These are phyloP conservation scores for Halichoerus grypus DNA, from an alignment of 2,113 vertebrate species.

Conservation along the genomic window DNA sequence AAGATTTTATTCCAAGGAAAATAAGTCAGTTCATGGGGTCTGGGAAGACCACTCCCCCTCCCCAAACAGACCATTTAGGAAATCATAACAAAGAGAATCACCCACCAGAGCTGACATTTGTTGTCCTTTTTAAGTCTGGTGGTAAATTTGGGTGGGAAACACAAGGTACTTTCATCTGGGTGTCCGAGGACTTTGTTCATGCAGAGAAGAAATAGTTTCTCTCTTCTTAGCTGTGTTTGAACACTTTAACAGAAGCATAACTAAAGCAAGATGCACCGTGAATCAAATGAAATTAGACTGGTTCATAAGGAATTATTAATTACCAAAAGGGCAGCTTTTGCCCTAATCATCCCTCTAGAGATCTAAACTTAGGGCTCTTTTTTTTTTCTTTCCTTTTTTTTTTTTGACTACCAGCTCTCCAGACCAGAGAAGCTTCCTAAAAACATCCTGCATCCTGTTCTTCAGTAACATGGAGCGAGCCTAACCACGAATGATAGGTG, in stretches of 20 bases:
- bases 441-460: not conserved
- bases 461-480: not conserved
- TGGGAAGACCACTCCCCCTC: not conserved
- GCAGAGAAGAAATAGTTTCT: not conserved
- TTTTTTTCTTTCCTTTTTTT: not conserved
- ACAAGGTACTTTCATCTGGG: not conserved
- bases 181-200: not conserved
- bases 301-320: not conserved
- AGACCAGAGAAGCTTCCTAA: not conserved
- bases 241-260: not conserved
- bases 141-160: slow-evolving; percentile 48
- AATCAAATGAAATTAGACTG: not conserved
- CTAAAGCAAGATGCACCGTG: not conserved
- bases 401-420: not conserved
- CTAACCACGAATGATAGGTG: not conserved
- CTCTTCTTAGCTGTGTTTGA: slow-evolving; percentile 12
- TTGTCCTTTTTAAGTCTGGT: slow-evolving; percentile 33
- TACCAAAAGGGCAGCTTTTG: not conserved
- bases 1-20: slow-evolving; percentile 32
- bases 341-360: not conserved
- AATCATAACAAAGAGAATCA: not conserved
- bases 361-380: not conserved
- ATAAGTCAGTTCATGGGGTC: not conserved
- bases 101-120: not conserved
- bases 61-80: not conserved